Evolutionary conservation across 2,888 invertebrate species (phyloP), one percentile per base, ranked within the genome.

Genomic region (Dichetophora obliterata): DNA sequence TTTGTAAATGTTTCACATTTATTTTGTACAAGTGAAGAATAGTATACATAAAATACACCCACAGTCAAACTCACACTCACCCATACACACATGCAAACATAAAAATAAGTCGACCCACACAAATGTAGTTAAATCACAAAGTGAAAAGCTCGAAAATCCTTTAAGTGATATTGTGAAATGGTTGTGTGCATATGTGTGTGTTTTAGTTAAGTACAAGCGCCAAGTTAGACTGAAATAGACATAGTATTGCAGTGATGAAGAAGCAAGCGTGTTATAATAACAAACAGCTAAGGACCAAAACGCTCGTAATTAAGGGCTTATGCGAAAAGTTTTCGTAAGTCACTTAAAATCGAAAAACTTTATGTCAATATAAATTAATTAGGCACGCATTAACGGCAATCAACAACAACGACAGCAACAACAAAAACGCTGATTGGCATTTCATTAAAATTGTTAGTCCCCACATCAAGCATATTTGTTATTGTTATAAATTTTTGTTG

Each of bases 281-380:
- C 43, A 43, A 11, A 43, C 14, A 2, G 43, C 14, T 14, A 43
- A 43, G 6, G 43, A 14, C 43, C 43, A 43, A 43, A 43, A 14
- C 14, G 14, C 43, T 43, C 43, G 43, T 43, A 43, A 43, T 43
- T 11, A 43, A 43, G 14, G 14, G 43, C 43, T 43, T 43, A 43
- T 43, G 11, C 43, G 43, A 43, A 43, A 43, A 43, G 27, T 65
- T 22, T 19, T 69, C 52, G 52, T 50, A 69, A 69, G 50, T 27
- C 14, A 5, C 19, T 69, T 11, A 6, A 70, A 54, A 57, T 54
- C 19, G 31, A 70, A 37, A 37, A 70, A 52, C 70, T 70, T 70
- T 54, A 52, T 54, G 70, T 54, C 54, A 70, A 57, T 54, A 70
- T 22, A 57, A 70, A 70, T 70, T 70, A 70, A 70, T 70, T 70